Evolutionary conservation across 1,140 invertebrate species (phyloP), one percentile per base, ranked within the genome.

Genomic region (Pseudomyrmex cubaensis): DNA sequence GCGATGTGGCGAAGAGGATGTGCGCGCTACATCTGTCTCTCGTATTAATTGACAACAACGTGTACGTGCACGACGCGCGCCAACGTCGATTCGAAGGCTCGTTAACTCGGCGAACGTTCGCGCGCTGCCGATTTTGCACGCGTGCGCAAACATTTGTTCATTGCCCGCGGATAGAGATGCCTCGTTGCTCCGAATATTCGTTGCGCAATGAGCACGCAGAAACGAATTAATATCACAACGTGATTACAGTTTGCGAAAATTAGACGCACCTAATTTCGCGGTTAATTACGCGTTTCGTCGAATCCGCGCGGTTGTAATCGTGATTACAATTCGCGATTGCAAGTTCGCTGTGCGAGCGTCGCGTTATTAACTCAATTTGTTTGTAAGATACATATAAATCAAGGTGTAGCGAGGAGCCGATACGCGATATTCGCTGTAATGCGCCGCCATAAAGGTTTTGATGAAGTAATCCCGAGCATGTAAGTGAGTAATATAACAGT

Each of bases 341-440:
- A 62, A 8, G 13, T 20, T 20, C 44, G 10, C 13, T 50, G 35
- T n/a, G 1, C 8, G 20, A 25, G 25, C 7, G n/a, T 15, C 7
- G 75, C 52, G 52, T 59, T 48, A 70, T 59, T 57, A 59, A 70
- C 17, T 52, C 35, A 46, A 78, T 78, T 78, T 78, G 70, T 70
- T 22, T 66, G 2, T 13, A 57, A 13, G 22, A 72, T 25, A 25
- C 13, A 35, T 17, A 35, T 35, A 35, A 35, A 35, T 35, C 35
- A 35, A 35, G 5, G 35, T 35, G 35, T 35, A 35, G 35, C 35
- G 35, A 35, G 35, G 5, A 35, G 35, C 35, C 35, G 35, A 35
- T 35, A 35, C 35, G 35, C 22, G 35, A 4, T 57, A 15, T 25
- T 46, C 52, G 52, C 52, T n/a, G 15, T 57, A 35, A 35, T 20